phyloP scores from a whole-genome alignment of 2,113 vertebrate genomes.

The Atlantisia rogersi region DNA sequence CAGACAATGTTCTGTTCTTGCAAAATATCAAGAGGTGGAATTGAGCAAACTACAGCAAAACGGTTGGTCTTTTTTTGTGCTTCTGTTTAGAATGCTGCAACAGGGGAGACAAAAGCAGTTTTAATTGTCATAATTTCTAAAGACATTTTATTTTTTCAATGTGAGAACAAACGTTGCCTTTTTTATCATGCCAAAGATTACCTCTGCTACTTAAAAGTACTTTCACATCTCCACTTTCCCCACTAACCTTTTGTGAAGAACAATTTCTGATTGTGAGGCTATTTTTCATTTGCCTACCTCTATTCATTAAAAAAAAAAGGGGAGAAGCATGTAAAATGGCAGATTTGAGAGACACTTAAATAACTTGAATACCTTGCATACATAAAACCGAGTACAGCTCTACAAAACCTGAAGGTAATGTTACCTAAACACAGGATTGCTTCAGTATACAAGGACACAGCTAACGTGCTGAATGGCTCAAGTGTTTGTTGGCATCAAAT shows the following conservation, averaged over 20 bases:
- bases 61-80: not conserved
- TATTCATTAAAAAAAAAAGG: constrained; percentile 37
- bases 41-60: constrained; percentile 10
- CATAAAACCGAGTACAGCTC: constrained; percentile 18
- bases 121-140: constrained; percentile 28
- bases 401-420: constrained; percentile 27
- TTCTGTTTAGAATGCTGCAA: constrained; percentile 13
- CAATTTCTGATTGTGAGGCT: constrained; percentile 62
- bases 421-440: constrained; percentile 32
- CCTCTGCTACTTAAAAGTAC: constrained; percentile 34
- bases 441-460: not conserved
- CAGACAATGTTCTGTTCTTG: constrained; percentile 1
- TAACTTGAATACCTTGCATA: constrained; percentile 49
- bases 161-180: not conserved
- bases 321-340: constrained; percentile 1
- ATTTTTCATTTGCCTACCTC: constrained; percentile 60
- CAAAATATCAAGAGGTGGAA: constrained; percentile 32
- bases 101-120: not conserved
- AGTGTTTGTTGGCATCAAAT: not conserved
- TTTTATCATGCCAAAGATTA: not conserved
- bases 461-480: not conserved
- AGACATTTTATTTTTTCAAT: not conserved
- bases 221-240: constrained; percentile 34
- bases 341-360: constrained; percentile 54
- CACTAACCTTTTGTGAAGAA: constrained; percentile 59